These are phyloP conservation scores for Tetramorium alpestre DNA, from an alignment of 1,140 invertebrate species.

Conservation along the genomic window DNA sequence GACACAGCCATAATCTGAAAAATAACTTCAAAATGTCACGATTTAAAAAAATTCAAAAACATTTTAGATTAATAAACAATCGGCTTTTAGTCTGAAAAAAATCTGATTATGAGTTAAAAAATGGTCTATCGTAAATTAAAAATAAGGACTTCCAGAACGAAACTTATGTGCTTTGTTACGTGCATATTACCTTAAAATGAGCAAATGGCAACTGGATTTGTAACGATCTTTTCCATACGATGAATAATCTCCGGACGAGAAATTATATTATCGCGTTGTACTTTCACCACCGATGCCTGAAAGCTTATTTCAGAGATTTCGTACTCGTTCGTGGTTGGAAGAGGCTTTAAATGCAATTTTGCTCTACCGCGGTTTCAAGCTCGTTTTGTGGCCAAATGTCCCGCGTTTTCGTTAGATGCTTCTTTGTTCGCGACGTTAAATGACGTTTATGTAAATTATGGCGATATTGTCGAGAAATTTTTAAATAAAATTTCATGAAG, in stretches of 20 bases:
- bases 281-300: conserved; percentile 12
- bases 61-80: not conserved
- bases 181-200: conserved; percentile 36
- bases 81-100: not conserved
- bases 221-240: conserved; percentile 13
- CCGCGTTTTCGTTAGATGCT: not conserved
- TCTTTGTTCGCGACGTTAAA: conserved; percentile 16
- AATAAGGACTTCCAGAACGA: not conserved
- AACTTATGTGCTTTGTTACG: not conserved
- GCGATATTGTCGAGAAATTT: not conserved
- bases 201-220: not conserved
- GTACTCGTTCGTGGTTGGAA: conserved; percentile 14
- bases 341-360: conserved; percentile 40
- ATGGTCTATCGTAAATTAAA: not conserved
- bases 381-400: not conserved
- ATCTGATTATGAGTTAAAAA: not conserved
- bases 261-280: conserved; percentile 53
- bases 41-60: not conserved
- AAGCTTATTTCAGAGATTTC: conserved; percentile 49
- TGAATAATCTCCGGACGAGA: conserved; percentile 20
- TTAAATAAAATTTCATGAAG: not conserved
- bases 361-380: conserved; percentile 3
- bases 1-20: not conserved
- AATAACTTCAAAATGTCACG: not conserved
- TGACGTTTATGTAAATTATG: conserved; percentile 19